Percentiles rank a stretch among this genome's conserved stretches.
phyloP scores from a whole-genome alignment of 1,140 invertebrate genomes.

The Sitobion miscanthi region DNA sequence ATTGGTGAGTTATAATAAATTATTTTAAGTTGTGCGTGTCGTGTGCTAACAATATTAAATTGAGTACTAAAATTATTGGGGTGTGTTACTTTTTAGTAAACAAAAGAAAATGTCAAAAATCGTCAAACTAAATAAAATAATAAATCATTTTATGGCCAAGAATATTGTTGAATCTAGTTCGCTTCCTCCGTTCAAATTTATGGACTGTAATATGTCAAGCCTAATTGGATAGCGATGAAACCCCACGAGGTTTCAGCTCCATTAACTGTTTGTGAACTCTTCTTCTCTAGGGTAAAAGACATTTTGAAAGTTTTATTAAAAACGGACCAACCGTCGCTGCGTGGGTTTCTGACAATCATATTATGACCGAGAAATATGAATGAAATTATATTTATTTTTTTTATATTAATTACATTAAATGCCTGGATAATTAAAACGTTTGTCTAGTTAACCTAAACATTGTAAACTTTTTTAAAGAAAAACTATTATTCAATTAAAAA shows the following conservation, averaged over 20 bases:
- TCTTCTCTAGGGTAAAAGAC: conserved; percentile 8
- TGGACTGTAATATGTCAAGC: conserved; percentile 34
- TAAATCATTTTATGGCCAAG: background rate
- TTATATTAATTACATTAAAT: background rate
- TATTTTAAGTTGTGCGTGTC: too few relatives aligned
- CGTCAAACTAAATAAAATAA: conserved; percentile 4
- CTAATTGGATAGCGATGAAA: conserved; percentile 35
- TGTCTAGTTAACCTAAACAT: background rate
- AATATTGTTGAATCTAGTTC: conserved; percentile 15
- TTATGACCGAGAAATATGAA: background rate
- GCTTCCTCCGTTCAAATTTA: conserved; percentile 14
- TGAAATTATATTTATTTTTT: background rate
- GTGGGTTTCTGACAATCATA: background rate
- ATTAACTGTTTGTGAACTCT: conserved; percentile 14
- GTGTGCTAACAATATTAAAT: background rate
- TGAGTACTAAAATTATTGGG: background rate
- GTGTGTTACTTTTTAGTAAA: background rate
- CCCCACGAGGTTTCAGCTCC: background rate
- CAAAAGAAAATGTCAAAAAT: background rate
- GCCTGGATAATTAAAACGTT: background rate
- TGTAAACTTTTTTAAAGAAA: background rate
- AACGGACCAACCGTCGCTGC: background rate
- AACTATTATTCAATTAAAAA: background rate
- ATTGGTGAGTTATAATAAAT: too few relatives aligned
- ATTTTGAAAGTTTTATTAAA: conserved; percentile 43